Conservation (phyloP, 2,888 invertebrate genomes). For the Carterocephalus palaemon region DNA sequence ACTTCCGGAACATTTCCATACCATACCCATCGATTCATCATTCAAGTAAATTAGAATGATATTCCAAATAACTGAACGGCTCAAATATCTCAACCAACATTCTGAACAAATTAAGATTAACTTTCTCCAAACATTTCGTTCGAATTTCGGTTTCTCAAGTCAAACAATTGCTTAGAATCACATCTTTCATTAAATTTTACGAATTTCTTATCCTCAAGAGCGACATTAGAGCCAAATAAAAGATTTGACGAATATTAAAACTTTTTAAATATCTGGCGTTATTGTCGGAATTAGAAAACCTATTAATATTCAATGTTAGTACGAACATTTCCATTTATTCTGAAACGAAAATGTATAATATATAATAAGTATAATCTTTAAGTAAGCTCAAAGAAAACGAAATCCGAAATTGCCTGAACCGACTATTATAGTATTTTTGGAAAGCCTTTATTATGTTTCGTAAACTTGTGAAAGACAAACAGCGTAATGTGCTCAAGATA, state of each 20-base stretch:
- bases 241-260: constrained; percentile 9
- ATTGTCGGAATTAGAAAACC: constrained; percentile 8
- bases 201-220: neutral
- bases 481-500: too few species aligned
- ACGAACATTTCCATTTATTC: constrained; percentile 6
- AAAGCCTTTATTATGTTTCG: too few species aligned
- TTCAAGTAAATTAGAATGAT: constrained; percentile 5
- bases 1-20: too few species aligned
- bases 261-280: neutral
- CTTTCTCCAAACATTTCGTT: constrained; percentile 11
- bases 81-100: neutral
- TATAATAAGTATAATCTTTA: too few species aligned
- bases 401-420: constrained; percentile 17
- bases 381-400: constrained; percentile 6
- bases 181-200: neutral
- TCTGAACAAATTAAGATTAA: constrained; percentile 14
- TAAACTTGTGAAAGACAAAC: too few species aligned
- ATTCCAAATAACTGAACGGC: constrained; percentile 9
- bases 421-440: too few species aligned
- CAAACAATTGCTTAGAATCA: constrained; percentile 1
- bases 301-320: constrained; percentile 19
- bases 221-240: constrained; percentile 4
- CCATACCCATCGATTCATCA: constrained; percentile 3
- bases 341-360: constrained; percentile 2
- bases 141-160: constrained; percentile 10